Evolutionary conservation across 2,888 invertebrate genomes (phyloP), one percentile per base, ranked within the genome.

Genomic region (Lingula anatina): DNA sequence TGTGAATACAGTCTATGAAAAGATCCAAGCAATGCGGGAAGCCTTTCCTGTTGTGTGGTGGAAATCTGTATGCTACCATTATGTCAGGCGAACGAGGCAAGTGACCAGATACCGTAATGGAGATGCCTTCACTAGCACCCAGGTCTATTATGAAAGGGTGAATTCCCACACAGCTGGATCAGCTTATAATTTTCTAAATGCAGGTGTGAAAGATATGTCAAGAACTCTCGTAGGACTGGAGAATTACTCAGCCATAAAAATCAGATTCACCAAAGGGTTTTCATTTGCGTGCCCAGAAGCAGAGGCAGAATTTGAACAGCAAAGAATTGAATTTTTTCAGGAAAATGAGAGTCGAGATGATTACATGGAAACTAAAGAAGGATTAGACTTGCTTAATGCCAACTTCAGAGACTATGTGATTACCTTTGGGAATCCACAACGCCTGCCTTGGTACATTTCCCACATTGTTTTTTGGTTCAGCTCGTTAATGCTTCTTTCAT

Each of bases 51-150:
- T 88, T 49, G 86, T 90, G 41, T 90, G 89, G 89, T 90, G 89
- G 89, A 88, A 88, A 70, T 88, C 88, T 40, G 83, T 88, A 50
- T 88, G 88, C 73, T 90, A 89, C 75, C 89, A 90, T 78, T 89
- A 89, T 77, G 85, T 87, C 53, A 76, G 89, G 36, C 82, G 88
- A 56, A 78, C 86, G 66, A 79, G 88, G 49, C 87, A 88, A 70
- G 85, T 87, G 64, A 86, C 87, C 56, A 82, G 88, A 54, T 88
- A 88, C 71, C 81, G 88, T 47, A 88, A 89, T 70, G 89, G 89
- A 5, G 88, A 88, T 73, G 86, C 88, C 42, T 86, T 87, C 70
- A 87, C 88, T 7, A 86, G 87, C 31, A 88, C 88, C 44, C 88
- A 87, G 83, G 87, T 88, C 2, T 89, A 88, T 74, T 89, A 89